phyloP scores from a whole-genome alignment of 2,113 vertebrate species.

The Genyomyrus donnyi region DNA sequence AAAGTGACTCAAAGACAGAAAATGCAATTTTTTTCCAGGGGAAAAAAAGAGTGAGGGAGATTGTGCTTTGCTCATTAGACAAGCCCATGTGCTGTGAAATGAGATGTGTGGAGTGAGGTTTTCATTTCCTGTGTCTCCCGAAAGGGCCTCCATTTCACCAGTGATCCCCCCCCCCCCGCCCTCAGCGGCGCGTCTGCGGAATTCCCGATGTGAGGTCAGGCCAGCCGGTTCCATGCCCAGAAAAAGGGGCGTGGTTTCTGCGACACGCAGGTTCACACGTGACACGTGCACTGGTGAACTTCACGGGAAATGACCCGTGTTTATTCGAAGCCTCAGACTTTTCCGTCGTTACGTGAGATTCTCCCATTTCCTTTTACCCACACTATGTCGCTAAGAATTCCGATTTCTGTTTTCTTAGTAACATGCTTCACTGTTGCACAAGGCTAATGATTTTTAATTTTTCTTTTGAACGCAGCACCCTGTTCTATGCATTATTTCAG shows the following conservation, averaged over 20 bases:
- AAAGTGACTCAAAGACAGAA: conserved; percentile 22
- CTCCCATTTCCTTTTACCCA: neutral
- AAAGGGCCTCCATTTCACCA: conserved; percentile 2
- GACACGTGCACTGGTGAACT: neutral
- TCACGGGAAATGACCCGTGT: neutral
- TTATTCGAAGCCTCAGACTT: neutral
- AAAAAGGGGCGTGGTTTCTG: neutral
- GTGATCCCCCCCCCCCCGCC: neutral
- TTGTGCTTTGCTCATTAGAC: conserved; percentile 21
- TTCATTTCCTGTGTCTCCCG: neutral
- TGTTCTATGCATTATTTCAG: neutral
- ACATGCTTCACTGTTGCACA: neutral
- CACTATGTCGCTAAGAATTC: neutral
- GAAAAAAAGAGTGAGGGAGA: neutral
- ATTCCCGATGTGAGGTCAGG: neutral
- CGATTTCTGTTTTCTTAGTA: neutral
- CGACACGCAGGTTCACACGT: neutral
- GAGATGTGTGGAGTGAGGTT: neutral
- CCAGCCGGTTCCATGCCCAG: neutral
- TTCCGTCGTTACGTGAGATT: neutral
- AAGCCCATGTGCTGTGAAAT: conserved; percentile 21
- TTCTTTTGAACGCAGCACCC: neutral
- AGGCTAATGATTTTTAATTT: neutral
- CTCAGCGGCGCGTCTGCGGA: neutral
- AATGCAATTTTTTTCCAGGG: neutral